Conservation (phyloP, 1,140 invertebrate genomes). For the Ooceraea biroi region DNA sequence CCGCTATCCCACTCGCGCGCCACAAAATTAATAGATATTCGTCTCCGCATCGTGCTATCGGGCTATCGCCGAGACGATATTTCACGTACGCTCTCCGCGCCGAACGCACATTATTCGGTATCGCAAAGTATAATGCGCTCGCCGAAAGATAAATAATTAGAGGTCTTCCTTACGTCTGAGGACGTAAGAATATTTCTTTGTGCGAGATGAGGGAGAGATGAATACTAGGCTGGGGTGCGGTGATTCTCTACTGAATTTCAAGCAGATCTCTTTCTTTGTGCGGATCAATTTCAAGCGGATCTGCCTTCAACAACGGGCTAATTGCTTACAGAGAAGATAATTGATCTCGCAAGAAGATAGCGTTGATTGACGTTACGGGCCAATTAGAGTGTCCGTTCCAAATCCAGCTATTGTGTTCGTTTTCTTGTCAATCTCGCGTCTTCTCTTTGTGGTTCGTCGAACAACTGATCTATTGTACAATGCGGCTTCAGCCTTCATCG, state of each 20-base stretch:
- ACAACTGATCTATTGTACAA: background rate
- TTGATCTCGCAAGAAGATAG: background rate
- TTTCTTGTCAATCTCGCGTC: background rate
- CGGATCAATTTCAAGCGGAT: too few species aligned
- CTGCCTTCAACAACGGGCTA: background rate
- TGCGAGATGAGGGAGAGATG: background rate
- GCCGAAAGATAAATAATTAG: conserved; percentile 18
- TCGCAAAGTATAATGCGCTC: background rate
- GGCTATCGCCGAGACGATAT: conserved; percentile 44
- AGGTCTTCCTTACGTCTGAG: background rate
- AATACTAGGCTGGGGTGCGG: background rate
- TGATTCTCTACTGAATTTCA: conserved; percentile 6
- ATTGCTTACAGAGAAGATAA: background rate
- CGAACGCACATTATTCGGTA: conserved; percentile 7
- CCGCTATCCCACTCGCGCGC: background rate
- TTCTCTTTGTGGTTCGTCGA: background rate
- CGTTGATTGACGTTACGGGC: background rate
- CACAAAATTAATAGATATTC: conserved; percentile 52
- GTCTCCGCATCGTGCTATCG: conserved; percentile 47
- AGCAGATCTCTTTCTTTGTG: conserved; percentile 17
- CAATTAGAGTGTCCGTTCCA: conserved; percentile 8
- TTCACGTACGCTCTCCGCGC: background rate
- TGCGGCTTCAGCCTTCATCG: background rate
- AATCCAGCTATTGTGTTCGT: background rate
- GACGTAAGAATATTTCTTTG: background rate